phyloP scores from a whole-genome alignment of 2,888 invertebrate genomes.

The Cataglyphis altisquamis region DNA sequence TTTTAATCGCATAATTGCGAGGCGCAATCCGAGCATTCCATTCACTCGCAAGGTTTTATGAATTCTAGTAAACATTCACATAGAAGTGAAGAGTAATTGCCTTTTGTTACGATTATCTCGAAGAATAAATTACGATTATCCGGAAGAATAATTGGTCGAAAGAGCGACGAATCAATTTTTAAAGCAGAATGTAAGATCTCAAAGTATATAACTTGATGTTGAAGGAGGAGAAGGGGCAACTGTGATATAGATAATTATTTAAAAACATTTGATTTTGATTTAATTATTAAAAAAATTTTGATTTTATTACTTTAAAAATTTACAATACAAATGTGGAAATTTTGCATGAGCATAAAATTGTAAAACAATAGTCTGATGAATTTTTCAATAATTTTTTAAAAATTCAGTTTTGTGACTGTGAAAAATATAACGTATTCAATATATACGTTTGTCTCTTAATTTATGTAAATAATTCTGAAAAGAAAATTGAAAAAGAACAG shows the following conservation, averaged over 20 bases:
- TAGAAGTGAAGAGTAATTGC: neutral
- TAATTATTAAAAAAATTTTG: neutral
- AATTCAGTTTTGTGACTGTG: neutral
- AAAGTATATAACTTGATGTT: neutral
- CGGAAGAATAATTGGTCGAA: neutral
- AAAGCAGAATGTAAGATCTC: neutral
- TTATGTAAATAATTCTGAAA: slow-evolving; percentile 1
- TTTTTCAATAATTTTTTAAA: neutral
- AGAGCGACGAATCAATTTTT: neutral
- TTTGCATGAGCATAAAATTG: neutral
- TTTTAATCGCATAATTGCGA: slow-evolving; percentile 18
- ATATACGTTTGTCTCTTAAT: neutral
- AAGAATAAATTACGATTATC: slow-evolving; percentile 15
- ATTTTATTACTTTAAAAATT: neutral
- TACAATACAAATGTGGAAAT: neutral
- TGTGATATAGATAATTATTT: neutral
- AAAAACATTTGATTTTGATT: neutral
- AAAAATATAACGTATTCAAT: neutral
- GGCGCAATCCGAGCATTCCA: neutral
- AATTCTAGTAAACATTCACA: neutral
- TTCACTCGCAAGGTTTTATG: slow-evolving; percentile 16
- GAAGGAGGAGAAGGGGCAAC: neutral
- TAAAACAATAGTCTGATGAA: neutral
- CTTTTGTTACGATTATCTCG: slow-evolving; percentile 3
- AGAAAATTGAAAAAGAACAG: neutral